Conservation (phyloP, 2,113 vertebrate species). For the Lophochroa leadbeateri region DNA sequence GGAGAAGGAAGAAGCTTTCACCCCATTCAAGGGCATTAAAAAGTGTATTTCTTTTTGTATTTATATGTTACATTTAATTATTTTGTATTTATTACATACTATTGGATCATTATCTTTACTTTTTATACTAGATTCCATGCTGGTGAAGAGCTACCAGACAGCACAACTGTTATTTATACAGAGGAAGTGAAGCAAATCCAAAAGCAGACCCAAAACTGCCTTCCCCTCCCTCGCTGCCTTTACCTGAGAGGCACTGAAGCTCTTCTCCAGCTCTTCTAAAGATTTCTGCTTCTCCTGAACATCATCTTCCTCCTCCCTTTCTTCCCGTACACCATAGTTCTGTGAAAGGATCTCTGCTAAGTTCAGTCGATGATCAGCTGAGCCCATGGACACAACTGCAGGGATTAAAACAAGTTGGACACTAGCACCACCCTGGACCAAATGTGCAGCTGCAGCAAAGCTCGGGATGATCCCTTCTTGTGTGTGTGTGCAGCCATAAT, state of each 20-base stretch:
- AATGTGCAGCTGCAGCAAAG: neutral
- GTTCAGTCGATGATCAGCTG: slow-evolving; percentile 76
- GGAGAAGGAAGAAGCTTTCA: neutral
- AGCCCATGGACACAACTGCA: slow-evolving; percentile 80
- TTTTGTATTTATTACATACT: neutral
- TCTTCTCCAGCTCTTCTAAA: slow-evolving; percentile 80
- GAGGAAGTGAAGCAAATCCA: neutral
- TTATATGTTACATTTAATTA: neutral
- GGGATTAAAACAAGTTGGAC: neutral
- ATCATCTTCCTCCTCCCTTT: slow-evolving; percentile 46
- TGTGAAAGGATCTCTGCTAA: slow-evolving; percentile 82
- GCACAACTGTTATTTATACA: neutral
- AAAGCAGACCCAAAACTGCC: neutral
- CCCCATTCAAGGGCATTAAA: neutral
- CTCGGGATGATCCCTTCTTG: neutral
- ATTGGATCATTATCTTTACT: neutral
- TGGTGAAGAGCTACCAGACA: neutral
- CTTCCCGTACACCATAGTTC: slow-evolving; percentile 76
- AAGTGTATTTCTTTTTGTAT: neutral
- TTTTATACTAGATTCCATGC: neutral
- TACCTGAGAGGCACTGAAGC: slow-evolving; percentile 72
- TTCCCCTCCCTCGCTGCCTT: neutral
- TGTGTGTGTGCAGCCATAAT: neutral
- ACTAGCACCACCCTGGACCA: neutral
- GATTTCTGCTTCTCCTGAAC: slow-evolving; percentile 63